Base-by-base conservation (phyloP, 2,797 vertebrate genomes). In the Borostomias antarcticus region DNA sequence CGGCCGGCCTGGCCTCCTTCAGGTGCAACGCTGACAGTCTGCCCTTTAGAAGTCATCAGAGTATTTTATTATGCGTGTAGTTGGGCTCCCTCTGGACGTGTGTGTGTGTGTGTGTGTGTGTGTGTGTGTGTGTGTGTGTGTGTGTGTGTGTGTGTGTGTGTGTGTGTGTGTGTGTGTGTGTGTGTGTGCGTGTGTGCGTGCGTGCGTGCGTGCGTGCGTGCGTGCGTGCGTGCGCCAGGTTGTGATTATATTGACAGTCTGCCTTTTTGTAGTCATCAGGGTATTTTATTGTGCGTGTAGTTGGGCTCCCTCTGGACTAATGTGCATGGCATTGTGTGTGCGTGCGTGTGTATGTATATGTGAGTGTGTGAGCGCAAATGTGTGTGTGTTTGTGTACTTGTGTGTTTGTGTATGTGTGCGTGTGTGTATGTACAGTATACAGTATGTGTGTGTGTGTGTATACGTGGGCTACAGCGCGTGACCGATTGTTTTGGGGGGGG, bases 61-160 rank as follows among this genome's bases (percentile, higher is more conserved):
- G n/a, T 35, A 30, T 33, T 35, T 21, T 33, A 58, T 23, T 7
- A 9, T 28, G 25, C 21, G 25, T 15, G 30, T 58, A 19, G 17
- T 56, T 19, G 4, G 54, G n/a, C 17, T 58, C 30, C 30, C 28
- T 8, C 17, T 10, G 54, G n/a, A 33, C 21, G n/a, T 2, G 0
- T 57, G n/a, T 53, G 50, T 28, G 25, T 52, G 45, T 19, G 54
- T 33, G 29, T 33, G 23, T 43, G 35, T 17, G 47, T 23, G 47
- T 48, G 47, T 28, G 13, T 28, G 30, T 35, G 54, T 35, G 32
- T 37, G 32, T 13, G 56, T 37, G 19, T 23, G 30, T 50, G 15
- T 58, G 35, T 51, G 51, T 72, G 35, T 37, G 0, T 61, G 47
- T 70, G 8, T 50, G 47, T 2, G 7, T 48, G 29, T 10, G 57